phyloP scores from a whole-genome alignment of 2,113 vertebrate species.

The Oophaga pumilio region DNA sequence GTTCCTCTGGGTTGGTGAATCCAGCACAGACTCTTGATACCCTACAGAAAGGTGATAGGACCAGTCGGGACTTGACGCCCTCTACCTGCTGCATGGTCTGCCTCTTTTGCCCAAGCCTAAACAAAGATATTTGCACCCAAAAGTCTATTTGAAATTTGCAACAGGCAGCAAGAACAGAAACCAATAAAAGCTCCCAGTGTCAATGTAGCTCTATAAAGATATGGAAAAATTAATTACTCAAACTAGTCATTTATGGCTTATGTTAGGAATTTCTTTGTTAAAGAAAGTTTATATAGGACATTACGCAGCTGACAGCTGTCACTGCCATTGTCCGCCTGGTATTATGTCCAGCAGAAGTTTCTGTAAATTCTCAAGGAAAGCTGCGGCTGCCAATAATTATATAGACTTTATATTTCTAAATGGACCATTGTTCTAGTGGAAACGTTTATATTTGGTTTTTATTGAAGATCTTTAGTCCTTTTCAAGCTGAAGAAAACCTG shows the following conservation, averaged over 20 bases:
- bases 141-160: too few species aligned
- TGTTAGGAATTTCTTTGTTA: background rate
- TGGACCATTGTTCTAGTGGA: slow-evolving; percentile 5
- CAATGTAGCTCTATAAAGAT: background rate
- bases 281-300: slow-evolving; percentile 12
- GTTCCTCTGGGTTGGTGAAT: too few species aligned
- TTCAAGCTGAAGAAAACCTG: slow-evolving; percentile 19
- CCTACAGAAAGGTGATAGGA: too few species aligned
- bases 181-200: background rate
- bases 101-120: too few species aligned
- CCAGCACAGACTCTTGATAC: too few species aligned
- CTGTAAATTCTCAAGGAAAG: background rate
- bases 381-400: slow-evolving; percentile 32
- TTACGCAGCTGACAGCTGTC: slow-evolving; percentile 33
- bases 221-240: background rate
- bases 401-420: slow-evolving; percentile 35
- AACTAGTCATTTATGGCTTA: background rate
- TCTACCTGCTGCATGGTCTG: too few species aligned
- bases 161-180: too few species aligned
- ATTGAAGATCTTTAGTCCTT: background rate
- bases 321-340: slow-evolving; percentile 22
- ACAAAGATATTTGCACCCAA: too few species aligned
- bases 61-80: too few species aligned
- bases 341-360: slow-evolving; percentile 4
- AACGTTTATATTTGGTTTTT: slow-evolving; percentile 37